Conservation (phyloP, 2,113 vertebrate genomes). For the Psettodes erumei region DNA sequence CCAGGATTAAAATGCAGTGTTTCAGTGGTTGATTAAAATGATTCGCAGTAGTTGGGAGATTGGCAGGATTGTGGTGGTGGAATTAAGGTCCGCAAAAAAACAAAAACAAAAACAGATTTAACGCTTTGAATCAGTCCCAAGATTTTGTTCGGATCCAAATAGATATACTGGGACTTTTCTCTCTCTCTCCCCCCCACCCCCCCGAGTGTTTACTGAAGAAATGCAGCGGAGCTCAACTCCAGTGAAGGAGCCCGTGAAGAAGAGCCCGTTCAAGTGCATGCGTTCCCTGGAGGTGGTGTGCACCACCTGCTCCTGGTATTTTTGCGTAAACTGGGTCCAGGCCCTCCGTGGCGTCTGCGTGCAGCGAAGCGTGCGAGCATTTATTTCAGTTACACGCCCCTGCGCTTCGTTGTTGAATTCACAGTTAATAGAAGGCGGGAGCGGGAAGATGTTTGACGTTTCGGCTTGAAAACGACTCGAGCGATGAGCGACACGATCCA, state of each 20-base stretch:
- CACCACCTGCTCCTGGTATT: no score
- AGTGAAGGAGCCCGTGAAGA: no score
- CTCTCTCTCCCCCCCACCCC: not conserved
- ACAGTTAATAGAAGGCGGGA: not conserved
- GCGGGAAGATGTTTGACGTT: not conserved
- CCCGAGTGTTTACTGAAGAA: not conserved
- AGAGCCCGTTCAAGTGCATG: no score
- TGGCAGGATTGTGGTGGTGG: not conserved
- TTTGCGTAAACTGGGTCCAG: not conserved
- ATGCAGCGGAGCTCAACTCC: no score
- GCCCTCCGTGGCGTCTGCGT: not conserved
- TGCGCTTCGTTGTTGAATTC: not conserved
- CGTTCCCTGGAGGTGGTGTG: no score
- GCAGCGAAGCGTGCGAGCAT: not conserved
- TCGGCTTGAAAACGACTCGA: not conserved
- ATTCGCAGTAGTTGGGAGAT: not conserved
- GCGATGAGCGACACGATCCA: not conserved
- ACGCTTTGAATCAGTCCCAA: not conserved
- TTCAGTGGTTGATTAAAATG: slow-evolving; percentile 29
- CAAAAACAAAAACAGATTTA: no score
- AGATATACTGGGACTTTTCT: not conserved
- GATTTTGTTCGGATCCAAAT: not conserved
- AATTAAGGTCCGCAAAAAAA: not conserved
- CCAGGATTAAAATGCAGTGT: slow-evolving; percentile 23
- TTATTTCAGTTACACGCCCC: not conserved